These are phyloP conservation scores for Elgonia sp. DNA, from an alignment of 2,888 invertebrate genomes.

Conservation along the genomic window DNA sequence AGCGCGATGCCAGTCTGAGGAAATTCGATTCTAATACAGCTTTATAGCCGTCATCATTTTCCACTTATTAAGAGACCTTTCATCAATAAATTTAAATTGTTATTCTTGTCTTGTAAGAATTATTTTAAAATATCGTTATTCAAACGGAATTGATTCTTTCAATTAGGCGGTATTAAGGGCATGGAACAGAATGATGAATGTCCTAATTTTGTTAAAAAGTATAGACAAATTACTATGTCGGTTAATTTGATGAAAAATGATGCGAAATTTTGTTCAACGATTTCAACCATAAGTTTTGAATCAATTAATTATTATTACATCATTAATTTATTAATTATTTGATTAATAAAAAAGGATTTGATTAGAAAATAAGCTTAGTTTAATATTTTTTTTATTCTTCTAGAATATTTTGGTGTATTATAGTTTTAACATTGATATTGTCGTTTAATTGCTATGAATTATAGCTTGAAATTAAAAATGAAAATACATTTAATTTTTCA, in stretches of 20 bases:
- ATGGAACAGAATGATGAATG: neutral
- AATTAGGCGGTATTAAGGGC: neutral
- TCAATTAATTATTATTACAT: no score
- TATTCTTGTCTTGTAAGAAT: slow-evolving; percentile 20
- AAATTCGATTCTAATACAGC: slow-evolving; percentile 18
- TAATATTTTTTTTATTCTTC: no score
- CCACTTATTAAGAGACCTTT: slow-evolving; percentile 37
- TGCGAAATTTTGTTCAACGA: neutral
- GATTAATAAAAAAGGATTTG: no score
- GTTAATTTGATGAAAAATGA: neutral
- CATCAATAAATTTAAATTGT: slow-evolving; percentile 9
- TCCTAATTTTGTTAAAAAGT: neutral
- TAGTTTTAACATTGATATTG: no score
- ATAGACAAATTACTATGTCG: neutral
- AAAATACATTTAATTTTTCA: no score
- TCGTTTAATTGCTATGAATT: no score
- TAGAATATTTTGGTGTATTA: no score
- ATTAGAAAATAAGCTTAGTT: no score
- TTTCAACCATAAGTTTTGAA: no score
- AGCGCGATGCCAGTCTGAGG: neutral
- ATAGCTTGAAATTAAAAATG: no score
- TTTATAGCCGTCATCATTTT: slow-evolving; percentile 37
- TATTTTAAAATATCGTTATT: slow-evolving; percentile 24
- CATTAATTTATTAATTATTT: no score
- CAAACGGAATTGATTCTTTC: slow-evolving; percentile 22